Percentiles rank a stretch among this genome's conserved stretches.
Evolutionary conservation across 1,140 invertebrate species (phyloP).

Genomic region (Pogonus chalceus): DNA sequence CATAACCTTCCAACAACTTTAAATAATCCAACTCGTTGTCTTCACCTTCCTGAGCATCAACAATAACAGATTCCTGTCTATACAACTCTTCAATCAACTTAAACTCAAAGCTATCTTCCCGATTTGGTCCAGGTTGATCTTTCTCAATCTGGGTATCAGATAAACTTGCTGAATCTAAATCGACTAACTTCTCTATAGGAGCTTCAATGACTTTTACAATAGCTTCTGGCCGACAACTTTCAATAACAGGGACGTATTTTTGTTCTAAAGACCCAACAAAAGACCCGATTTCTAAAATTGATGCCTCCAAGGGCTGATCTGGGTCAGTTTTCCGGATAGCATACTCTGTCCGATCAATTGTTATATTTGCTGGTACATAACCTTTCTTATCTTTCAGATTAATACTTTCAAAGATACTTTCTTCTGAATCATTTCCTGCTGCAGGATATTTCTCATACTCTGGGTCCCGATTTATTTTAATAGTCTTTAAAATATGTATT

Average conservation of each 20-base stretch:
- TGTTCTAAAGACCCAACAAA: conserved; percentile 40
- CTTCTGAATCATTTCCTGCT: not conserved
- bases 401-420: conserved; percentile 13
- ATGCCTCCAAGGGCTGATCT: conserved; percentile 33
- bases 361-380: conserved; percentile 25
- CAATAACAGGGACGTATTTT: conserved; percentile 37
- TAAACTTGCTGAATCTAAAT: conserved; percentile 30
- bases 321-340: conserved; percentile 34
- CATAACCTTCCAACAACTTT: no score
- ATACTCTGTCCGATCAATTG: conserved; percentile 11
- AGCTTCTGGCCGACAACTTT: conserved; percentile 28
- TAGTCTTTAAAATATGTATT: conserved; percentile 43
- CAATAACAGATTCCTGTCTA: conserved; percentile 17
- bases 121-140: conserved; percentile 10
- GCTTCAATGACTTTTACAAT: conserved; percentile 28
- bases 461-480: not conserved
- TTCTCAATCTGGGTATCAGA: conserved; percentile 23
- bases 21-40: no score
- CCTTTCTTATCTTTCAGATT: conserved; percentile 34
- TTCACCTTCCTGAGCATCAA: no score
- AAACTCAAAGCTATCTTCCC: conserved; percentile 33
- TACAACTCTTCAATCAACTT: conserved; percentile 25
- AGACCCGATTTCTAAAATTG: conserved; percentile 39
- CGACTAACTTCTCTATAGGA: conserved; percentile 21
- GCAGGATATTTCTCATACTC: not conserved